A percentile compares a stretch with the other conserved stretches of the same genome.
Conservation (phyloP, 1,140 invertebrate species). For the Watersipora subatra region DNA sequence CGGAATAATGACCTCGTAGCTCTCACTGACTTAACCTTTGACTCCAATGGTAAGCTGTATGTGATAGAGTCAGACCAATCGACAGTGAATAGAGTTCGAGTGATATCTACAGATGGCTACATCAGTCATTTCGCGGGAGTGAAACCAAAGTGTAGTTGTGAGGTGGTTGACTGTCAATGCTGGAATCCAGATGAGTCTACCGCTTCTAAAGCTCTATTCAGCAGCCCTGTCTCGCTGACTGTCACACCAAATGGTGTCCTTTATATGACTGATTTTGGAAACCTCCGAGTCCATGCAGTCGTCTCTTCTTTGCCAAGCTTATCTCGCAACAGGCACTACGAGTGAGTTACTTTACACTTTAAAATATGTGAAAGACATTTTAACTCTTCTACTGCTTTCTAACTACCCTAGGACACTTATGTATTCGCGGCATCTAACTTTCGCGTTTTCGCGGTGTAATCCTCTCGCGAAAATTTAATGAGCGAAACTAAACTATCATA, state of each 20-base stretch:
- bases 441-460: no score
- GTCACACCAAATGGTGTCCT: conserved; percentile 78
- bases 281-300: conserved; percentile 69
- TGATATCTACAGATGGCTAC: conserved; percentile 80
- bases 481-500: no score
- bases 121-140: conserved; percentile 78
- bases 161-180: conserved; percentile 64
- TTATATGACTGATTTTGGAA: conserved; percentile 70
- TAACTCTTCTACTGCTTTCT: no score
- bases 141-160: conserved; percentile 91
- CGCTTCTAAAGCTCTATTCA: conserved; percentile 59
- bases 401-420: no score
- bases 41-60: conserved; percentile 79
- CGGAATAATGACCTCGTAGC: background rate
- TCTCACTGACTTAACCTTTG: conserved; percentile 68
- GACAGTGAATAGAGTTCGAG: conserved; percentile 70
- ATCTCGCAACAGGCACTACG: conserved; percentile 73
- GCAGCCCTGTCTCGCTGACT: conserved; percentile 74
- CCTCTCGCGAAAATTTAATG: no score
- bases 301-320: conserved; percentile 76
- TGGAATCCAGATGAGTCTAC: conserved; percentile 65
- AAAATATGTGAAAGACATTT: no score
- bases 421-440: no score
- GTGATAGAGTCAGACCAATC: conserved; percentile 83
- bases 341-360: no score